Evolutionary conservation across 2,797 vertebrate genomes (phyloP).

Genomic region (Pyrocephalus nanus): DNA sequence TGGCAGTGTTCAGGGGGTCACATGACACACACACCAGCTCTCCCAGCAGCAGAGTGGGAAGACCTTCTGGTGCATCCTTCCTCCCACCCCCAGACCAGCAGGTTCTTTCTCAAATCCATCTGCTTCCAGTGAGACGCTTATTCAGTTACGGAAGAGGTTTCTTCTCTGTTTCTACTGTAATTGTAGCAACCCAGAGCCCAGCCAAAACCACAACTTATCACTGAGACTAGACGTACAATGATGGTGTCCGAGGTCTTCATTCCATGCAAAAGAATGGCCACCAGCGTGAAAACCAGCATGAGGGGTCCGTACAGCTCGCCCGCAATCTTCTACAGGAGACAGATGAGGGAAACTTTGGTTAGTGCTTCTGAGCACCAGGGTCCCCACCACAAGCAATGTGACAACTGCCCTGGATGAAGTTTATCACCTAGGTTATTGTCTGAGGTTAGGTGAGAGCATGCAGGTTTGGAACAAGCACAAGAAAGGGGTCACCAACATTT

Average conservation of each 20-base stretch:
- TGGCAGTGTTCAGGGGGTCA: not conserved
- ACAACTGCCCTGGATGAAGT: not conserved
- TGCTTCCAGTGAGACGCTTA: not conserved
- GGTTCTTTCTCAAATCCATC: not conserved
- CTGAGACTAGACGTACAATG: slow-evolving; percentile 81
- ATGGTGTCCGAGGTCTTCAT: slow-evolving; percentile 98
- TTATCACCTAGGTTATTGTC: not conserved
- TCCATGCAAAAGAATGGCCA: slow-evolving; percentile 94
- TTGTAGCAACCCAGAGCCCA: not conserved
- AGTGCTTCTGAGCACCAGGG: not conserved
- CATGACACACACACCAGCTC: not conserved
- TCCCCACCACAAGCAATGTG: rapidly evolving
- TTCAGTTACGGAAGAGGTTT: not conserved
- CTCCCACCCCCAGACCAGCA: not conserved
- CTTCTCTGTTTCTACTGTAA: not conserved
- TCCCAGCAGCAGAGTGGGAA: not conserved
- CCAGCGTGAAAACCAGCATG: slow-evolving; percentile 97
- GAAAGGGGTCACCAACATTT: not conserved
- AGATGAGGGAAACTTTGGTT: not conserved
- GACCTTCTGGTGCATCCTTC: not conserved
- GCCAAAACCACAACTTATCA: not conserved
- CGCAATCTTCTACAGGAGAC: slow-evolving; percentile 86
- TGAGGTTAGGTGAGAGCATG: not conserved
- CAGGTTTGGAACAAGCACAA: not conserved
- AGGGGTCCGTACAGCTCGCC: slow-evolving; percentile 95